These are phyloP conservation scores for Heliconius cydno DNA, from an alignment of 2,888 invertebrate species.

Conservation along the genomic window DNA sequence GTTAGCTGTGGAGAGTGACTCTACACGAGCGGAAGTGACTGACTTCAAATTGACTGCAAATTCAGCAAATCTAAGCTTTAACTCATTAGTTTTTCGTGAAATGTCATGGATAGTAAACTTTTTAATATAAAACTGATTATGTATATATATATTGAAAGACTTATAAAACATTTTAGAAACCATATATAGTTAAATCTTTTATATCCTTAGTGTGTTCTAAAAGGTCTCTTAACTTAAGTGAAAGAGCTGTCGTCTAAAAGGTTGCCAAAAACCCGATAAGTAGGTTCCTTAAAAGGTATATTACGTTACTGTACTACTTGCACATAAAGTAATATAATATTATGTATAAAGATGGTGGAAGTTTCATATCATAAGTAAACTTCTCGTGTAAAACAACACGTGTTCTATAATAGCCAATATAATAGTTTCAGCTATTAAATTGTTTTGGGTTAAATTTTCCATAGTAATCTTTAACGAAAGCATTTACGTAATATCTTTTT, in stretches of 20 bases:
- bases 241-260: slow-evolving; percentile 38
- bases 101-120: background rate
- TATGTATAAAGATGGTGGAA: background rate
- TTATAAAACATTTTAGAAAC: background rate
- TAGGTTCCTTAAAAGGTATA: slow-evolving; percentile 29
- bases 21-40: background rate
- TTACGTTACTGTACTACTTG: slow-evolving; percentile 11
- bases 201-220: slow-evolving; percentile 31
- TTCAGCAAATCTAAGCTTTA: background rate
- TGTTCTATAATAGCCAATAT: background rate
- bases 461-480: background rate
- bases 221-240: slow-evolving; percentile 40
- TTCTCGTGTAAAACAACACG: background rate
- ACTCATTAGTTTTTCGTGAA: background rate
- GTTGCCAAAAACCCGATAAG: slow-evolving; percentile 41
- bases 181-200: slow-evolving; percentile 23
- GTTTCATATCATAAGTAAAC: background rate
- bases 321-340: background rate
- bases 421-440: background rate
- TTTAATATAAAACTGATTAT: background rate
- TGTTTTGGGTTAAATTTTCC: background rate
- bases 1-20: background rate
- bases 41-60: background rate
- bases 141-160: background rate
- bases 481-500: background rate